phyloP scores from a whole-genome alignment of 2,797 vertebrate genomes.

The Diplodus sargus region DNA sequence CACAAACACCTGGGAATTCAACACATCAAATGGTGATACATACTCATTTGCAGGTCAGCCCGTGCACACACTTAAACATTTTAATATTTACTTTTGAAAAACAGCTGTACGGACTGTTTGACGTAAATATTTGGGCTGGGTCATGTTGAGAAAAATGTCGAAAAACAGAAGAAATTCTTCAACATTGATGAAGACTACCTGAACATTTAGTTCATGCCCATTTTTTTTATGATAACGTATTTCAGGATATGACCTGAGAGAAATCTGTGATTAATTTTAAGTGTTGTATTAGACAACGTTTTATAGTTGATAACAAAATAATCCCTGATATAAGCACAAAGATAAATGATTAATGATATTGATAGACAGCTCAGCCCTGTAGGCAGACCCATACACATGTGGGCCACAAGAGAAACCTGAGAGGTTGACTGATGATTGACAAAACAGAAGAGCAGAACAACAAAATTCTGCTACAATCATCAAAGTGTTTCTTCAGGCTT shows the following conservation, averaged over 20 bases:
- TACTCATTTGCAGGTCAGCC: not conserved
- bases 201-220: not conserved
- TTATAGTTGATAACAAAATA: not conserved
- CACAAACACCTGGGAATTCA: not conserved
- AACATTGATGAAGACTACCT: not conserved
- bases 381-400: not conserved
- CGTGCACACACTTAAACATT: not conserved
- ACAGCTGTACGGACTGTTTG: not conserved
- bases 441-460: not conserved
- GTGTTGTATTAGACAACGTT: not conserved
- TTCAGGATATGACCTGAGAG: not conserved
- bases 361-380: not conserved
- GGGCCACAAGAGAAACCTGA: not conserved
- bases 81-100: not conserved
- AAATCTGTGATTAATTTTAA: not conserved
- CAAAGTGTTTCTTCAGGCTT: not conserved
- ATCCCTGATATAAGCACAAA: not conserved
- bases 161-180: not conserved
- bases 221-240: not conserved
- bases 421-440: not conserved
- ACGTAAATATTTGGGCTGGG: constrained; percentile 5
- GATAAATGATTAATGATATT: not conserved
- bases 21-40: not conserved
- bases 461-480: not conserved
- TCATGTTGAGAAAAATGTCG: not conserved